These are phyloP conservation scores for Hoplias malabaricus DNA, from an alignment of 2,113 vertebrate species.

Conservation along the genomic window DNA sequence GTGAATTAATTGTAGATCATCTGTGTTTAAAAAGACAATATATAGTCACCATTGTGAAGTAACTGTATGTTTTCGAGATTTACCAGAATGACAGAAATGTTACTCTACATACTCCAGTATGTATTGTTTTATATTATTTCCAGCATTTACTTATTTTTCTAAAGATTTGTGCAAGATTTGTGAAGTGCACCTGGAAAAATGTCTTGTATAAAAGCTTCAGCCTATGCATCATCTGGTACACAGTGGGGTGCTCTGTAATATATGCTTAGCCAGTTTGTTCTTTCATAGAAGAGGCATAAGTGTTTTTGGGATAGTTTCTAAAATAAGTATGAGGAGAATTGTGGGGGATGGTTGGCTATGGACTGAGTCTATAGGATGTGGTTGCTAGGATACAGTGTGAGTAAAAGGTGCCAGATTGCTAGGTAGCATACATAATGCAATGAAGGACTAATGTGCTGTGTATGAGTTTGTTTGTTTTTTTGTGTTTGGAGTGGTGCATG, in stretches of 20 bases:
- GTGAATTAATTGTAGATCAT: no score
- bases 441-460: slow-evolving; percentile 65
- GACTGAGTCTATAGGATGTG: slow-evolving; percentile 41
- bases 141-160: no score
- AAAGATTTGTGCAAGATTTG: no score
- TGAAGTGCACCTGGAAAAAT: no score
- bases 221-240: no score
- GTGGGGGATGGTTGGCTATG: slow-evolving; percentile 45
- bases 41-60: no score
- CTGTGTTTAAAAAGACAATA: no score
- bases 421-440: slow-evolving; percentile 73
- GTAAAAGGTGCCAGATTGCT: slow-evolving; percentile 75
- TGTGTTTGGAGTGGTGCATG: neutral
- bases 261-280: neutral
- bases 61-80: no score
- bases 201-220: no score
- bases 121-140: no score
- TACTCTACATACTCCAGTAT: no score
- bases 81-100: no score
- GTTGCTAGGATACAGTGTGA: slow-evolving; percentile 68
- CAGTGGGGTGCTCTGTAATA: neutral
- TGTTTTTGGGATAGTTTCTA: neutral
- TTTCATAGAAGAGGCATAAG: neutral
- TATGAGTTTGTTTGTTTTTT: slow-evolving; percentile 11
- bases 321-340: neutral